Evolutionary conservation across 2,888 invertebrate genomes (phyloP), one percentile per base, ranked within the genome.

Genomic region (Syritta pipiens): DNA sequence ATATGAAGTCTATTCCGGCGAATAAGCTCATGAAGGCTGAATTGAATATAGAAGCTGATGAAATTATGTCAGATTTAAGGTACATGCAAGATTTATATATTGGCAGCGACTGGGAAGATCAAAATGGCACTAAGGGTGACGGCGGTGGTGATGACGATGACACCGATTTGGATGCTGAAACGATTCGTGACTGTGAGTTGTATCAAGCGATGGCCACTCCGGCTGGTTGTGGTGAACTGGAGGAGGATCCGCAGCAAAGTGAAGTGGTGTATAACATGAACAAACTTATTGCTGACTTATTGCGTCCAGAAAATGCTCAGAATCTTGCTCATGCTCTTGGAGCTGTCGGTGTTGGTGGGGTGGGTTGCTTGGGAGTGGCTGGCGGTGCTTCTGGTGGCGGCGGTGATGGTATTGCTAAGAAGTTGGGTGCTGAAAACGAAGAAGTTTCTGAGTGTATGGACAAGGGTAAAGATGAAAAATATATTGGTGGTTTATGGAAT

Each of bases 1-100:
- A 84, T 30, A 83, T 83, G 26, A 85, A 85, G 53, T 86, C 86
- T 0, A 75, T 85, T 57, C 87, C 87, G 14, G 86, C 87, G 4
- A 85, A 85, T 82, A 82, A 84, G 10, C 57, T 85, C 42, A 59
- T 87, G 7, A 85, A 85, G 60, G 86, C 85, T 59, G 87, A 87
- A 81, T 76, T 87, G 0, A 77, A 83, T 62, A 57, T 84, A 20
- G 87, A 87, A 81, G 87, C 84, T 9, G 87, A 87, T 81, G 85
- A 87, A 76, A 86, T 87, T 37, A 87, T 87, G 86, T 85, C 85
- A 5, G 86, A 86, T 81, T 69, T 86, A 4, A 85, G 84, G 42
- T 84, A 84, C 62, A 86, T 87, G 85, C 86, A 87, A 82, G 85
- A 86, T 75, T 81, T 86, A 32, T 87, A 86, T 51, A 86, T 87